Base-by-base conservation (phyloP, 2,888 invertebrate species). In the Leptura quadrifasciata region DNA sequence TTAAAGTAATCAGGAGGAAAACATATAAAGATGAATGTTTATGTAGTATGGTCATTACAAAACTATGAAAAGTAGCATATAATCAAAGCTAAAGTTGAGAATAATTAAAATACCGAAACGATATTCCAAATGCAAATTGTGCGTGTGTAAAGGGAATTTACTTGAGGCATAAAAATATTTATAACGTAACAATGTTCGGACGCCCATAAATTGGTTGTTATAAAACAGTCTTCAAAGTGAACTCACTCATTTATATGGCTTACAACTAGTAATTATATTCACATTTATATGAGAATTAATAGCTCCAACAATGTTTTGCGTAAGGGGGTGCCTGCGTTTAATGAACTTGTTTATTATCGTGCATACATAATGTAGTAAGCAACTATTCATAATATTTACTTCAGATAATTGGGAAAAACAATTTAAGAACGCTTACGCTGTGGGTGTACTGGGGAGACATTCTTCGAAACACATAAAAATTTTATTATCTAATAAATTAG, bases 81-180 rank as follows among this genome's bases (percentile, higher is more conserved):
- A 20, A 58, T 69, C 57, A 69, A 20, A 35, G 21, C 35, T 15
- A 69, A 69, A 68, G 57, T 57, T 57, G 20, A 12, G 47, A 39
- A 58, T 69, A 69, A 69, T 58, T 31, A 68, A 68, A 69, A 68
- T 57, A 54, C 68, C 52, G n/a, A 31, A 58, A 31, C 58, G 47
- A 47, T 35, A 31, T 15, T 58, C 69, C 69, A 69, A 69, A 69
- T 69, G 69, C 58, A 69, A 69, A 69, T 69, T 69, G 69, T 69
- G 69, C 69, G 69, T 69, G 69, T 20, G 39, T 58, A 39, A n/a
- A 39, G 21, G 9, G 39, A n/a, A 69, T 69, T 69, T 60, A 69
- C 21, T 9, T 17, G 5, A 69, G 58, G 69, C 39, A 60, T 57
- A 55, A 58, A 69, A 58, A 69, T 69, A 69, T 69, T 68, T 55